Percentiles rank a stretch among this genome's conserved stretches.
These are phyloP conservation scores for Stenodera caucasica DNA, from an alignment of 2,888 invertebrate species.

Conservation along the genomic window DNA sequence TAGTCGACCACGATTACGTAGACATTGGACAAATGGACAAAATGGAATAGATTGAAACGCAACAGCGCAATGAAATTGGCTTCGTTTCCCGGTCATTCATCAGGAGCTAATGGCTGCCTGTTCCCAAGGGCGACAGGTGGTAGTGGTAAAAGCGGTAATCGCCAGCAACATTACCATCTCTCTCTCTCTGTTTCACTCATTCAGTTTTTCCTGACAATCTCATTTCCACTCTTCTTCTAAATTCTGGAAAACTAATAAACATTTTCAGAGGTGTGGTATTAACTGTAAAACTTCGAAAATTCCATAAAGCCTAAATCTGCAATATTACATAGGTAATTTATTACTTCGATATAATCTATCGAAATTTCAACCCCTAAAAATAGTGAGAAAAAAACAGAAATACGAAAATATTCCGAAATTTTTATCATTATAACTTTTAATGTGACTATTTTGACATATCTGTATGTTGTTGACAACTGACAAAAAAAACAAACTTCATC, in stretches of 20 bases:
- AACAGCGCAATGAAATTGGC: constrained; percentile 48
- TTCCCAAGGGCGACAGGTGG: constrained; percentile 50
- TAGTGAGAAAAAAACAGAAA: too few relatives aligned
- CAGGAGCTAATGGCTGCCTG: constrained; percentile 51
- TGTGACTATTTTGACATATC: background rate
- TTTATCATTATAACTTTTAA: background rate
- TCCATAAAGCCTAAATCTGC: background rate
- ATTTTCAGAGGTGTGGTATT: background rate
- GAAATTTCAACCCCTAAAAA: too few relatives aligned
- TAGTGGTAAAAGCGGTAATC: constrained; percentile 17
- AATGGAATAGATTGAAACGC: constrained; percentile 31
- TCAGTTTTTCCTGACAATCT: too few relatives aligned
- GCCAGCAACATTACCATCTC: background rate
- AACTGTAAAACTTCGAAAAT: background rate
- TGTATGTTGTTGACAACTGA: constrained; percentile 2
- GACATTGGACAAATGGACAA: constrained; percentile 31
- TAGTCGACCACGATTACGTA: constrained; percentile 25
- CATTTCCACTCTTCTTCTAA: background rate
- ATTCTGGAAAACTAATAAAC: constrained; percentile 6
- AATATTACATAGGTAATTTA: constrained; percentile 1
- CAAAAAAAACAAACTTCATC: constrained; percentile 20
- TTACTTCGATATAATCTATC: background rate
- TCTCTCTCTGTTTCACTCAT: too few relatives aligned
- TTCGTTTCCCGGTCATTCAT: constrained; percentile 54
- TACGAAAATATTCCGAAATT: too few relatives aligned